A percentile compares a stretch with the other conserved stretches of the same genome.
Conservation (phyloP, 2,888 invertebrate genomes). For the Himalopsyche anomala region DNA sequence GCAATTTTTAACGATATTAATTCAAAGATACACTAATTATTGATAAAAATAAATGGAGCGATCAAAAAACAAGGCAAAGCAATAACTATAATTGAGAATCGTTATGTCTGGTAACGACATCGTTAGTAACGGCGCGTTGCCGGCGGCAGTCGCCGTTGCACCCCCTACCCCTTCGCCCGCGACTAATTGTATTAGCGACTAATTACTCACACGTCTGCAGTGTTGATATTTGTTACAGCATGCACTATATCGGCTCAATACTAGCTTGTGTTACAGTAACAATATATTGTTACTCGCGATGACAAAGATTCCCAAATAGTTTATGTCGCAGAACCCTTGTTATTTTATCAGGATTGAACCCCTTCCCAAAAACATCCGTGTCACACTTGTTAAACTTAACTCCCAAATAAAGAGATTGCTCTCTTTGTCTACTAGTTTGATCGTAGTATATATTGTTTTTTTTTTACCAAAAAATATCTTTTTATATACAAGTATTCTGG, state of each 20-base stretch:
- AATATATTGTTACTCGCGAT: background rate
- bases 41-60: background rate
- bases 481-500: no score
- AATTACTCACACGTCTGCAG: background rate
- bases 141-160: background rate
- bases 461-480: no score
- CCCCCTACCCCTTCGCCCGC: background rate
- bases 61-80: background rate
- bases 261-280: background rate
- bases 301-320: no score
- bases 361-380: no score
- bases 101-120: background rate
- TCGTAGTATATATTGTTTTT: no score
- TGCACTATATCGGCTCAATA: background rate
- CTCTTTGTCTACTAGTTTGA: no score
- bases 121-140: conserved; percentile 16
- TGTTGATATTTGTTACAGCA: background rate
- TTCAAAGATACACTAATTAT: background rate
- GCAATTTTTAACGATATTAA: no score
- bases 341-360: no score
- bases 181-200: conserved; percentile 18
- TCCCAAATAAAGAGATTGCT: no score
- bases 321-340: no score
- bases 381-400: no score
- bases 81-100: background rate